phyloP scores from a whole-genome alignment of 2,797 vertebrate genomes.

The Peromyscus eremicus region DNA sequence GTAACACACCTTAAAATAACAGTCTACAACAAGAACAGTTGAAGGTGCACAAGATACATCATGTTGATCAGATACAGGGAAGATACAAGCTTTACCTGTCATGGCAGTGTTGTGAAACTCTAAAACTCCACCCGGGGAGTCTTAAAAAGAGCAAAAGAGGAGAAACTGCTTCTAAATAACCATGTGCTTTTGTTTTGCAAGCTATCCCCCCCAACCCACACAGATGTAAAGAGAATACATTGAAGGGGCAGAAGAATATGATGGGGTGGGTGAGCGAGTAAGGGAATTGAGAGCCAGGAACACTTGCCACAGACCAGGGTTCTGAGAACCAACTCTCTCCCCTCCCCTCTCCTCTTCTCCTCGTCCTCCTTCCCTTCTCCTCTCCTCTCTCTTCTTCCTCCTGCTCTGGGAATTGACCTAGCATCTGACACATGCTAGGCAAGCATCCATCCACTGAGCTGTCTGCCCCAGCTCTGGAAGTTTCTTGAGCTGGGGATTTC shows the following conservation, averaged over 20 bases:
- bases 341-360: not conserved
- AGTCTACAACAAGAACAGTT: not conserved
- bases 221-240: not conserved
- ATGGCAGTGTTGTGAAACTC: not conserved
- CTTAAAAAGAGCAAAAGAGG: constrained; percentile 5
- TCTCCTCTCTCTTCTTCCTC: not conserved
- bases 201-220: not conserved
- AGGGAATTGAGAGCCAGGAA: not conserved
- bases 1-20: too few species aligned
- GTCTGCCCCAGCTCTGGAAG: not conserved
- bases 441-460: too few species aligned
- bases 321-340: not conserved
- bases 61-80: not conserved
- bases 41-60: not conserved
- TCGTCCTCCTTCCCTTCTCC: not conserved
- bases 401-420: not conserved
- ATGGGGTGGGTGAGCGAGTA: not conserved
- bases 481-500: not conserved
- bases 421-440: not conserved
- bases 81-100: not conserved
- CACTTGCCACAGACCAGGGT: not conserved
- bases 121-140: not conserved
- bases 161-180: not conserved
- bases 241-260: not conserved
- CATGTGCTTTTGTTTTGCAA: not conserved